These are phyloP conservation scores for Lacanobia oleracea DNA, from an alignment of 2,888 invertebrate genomes.

Conservation along the genomic window DNA sequence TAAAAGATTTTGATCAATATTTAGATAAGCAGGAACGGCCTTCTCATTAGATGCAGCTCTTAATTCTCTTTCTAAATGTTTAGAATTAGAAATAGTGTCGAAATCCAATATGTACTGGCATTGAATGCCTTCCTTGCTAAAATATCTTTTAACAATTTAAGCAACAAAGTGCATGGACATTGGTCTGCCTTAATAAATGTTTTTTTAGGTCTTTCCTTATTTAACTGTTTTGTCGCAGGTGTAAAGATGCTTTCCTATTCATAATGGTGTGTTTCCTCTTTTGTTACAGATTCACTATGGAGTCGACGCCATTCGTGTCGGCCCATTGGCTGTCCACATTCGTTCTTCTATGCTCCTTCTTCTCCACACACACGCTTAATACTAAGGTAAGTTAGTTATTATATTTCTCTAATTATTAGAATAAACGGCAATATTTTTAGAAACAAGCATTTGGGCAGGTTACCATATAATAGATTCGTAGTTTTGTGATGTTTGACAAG, in stretches of 20 bases:
- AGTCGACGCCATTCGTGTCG: slow-evolving; percentile 80
- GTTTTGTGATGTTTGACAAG: background rate
- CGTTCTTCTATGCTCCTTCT: slow-evolving; percentile 84
- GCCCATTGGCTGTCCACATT: slow-evolving; percentile 85
- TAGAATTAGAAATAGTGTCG: slow-evolving; percentile 16
- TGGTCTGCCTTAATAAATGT: background rate
- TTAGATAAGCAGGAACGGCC: slow-evolving; percentile 9
- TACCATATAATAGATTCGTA: background rate
- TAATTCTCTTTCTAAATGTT: slow-evolving; percentile 18
- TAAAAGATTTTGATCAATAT: slow-evolving; percentile 17
- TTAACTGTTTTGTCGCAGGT: too few relatives aligned
- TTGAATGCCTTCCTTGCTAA: slow-evolving; percentile 2
- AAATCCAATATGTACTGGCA: slow-evolving; percentile 16
- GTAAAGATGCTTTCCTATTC: background rate
- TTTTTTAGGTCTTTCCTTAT: background rate
- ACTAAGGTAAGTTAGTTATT: slow-evolving; percentile 80
- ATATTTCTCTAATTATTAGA: background rate
- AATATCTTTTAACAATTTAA: background rate
- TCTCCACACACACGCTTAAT: slow-evolving; percentile 83
- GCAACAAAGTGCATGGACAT: background rate
- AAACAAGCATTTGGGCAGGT: background rate
- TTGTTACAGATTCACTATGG: slow-evolving; percentile 84
- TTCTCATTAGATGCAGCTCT: slow-evolving; percentile 28
- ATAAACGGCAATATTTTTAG: background rate
- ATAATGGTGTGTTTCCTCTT: slow-evolving; percentile 27